phyloP scores from a whole-genome alignment of 1,140 invertebrate species.

The Calephelis virginiensis region DNA sequence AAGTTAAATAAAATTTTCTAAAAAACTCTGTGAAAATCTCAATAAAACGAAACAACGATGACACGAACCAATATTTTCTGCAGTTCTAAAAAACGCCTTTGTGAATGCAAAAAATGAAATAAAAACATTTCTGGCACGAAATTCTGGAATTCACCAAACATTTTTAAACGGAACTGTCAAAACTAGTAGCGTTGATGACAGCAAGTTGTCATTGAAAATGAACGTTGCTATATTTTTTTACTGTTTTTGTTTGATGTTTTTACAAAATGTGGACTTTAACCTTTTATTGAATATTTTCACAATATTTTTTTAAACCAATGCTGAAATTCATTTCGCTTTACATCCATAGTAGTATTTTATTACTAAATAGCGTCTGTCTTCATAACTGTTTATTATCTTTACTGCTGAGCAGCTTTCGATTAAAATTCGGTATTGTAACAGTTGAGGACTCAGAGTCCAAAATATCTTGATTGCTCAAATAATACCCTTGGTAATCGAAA shows the following conservation, averaged over 20 bases:
- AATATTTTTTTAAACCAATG: not conserved
- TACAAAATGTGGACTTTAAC: not conserved
- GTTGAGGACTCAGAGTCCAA: no score
- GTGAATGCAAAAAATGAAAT: not conserved
- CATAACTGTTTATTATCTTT: no score
- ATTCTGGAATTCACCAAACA: slow-evolving; percentile 4
- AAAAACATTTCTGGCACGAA: slow-evolving; percentile 9
- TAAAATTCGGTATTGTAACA: no score
- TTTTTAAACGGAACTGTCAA: slow-evolving; percentile 8
- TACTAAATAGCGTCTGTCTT: no score
- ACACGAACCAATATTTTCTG: not conserved
- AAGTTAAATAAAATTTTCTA: not conserved
- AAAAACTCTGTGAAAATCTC: not conserved
- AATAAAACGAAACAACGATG: not conserved
- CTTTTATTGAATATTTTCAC: not conserved
- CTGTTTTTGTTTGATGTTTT: not conserved
- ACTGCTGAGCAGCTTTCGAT: no score
- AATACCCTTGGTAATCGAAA: no score
- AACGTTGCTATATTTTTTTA: slow-evolving; percentile 19
- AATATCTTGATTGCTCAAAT: no score
- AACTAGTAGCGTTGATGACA: slow-evolving; percentile 11
- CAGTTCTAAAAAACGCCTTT: slow-evolving; percentile 9
- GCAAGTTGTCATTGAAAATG: slow-evolving; percentile 22
- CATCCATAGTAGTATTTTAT: no score
- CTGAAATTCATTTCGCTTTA: no score